phyloP scores from a whole-genome alignment of 2,888 invertebrate species.

The Leptopilina drosophilae region DNA sequence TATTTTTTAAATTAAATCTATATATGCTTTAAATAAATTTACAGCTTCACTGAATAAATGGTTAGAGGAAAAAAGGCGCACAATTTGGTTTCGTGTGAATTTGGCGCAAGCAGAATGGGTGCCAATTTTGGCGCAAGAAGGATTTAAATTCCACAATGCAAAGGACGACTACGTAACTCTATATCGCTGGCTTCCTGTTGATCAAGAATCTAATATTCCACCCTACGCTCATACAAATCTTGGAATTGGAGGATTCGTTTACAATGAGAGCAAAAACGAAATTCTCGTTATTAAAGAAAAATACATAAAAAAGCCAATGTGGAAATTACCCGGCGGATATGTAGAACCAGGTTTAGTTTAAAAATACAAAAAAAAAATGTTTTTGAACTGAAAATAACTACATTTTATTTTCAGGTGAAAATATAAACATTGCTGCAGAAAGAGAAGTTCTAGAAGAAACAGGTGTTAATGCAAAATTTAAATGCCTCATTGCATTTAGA shows the following conservation, averaged over 20 bases:
- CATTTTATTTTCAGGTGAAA: conserved; percentile 82
- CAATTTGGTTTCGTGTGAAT: conserved; percentile 90
- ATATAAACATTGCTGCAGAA: conserved; percentile 87
- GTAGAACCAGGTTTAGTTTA: conserved; percentile 86
- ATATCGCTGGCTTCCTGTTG: conserved; percentile 87
- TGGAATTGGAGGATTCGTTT: conserved; percentile 92
- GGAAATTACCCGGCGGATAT: conserved; percentile 96
- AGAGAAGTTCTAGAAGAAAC: conserved; percentile 96
- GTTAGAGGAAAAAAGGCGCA: conserved; percentile 82
- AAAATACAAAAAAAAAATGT: not conserved
- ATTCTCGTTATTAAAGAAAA: conserved; percentile 90
- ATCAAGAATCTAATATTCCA: conserved; percentile 83
- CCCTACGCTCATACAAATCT: conserved; percentile 88
- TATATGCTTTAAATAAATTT: conserved; percentile 57
- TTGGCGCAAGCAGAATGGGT: conserved; percentile 86
- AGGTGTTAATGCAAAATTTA: conserved; percentile 86
- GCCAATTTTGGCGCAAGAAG: conserved; percentile 85
- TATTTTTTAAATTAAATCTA: no score
- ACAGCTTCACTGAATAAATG: conserved; percentile 85
- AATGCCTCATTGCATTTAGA: conserved; percentile 86
- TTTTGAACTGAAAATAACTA: not conserved
- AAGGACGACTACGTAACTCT: conserved; percentile 87
- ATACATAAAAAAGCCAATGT: conserved; percentile 76
- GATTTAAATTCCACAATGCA: conserved; percentile 93
- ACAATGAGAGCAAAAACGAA: conserved; percentile 84